Evolutionary conservation across 2,113 vertebrate species (phyloP).

Genomic region (Daboia siamensis): DNA sequence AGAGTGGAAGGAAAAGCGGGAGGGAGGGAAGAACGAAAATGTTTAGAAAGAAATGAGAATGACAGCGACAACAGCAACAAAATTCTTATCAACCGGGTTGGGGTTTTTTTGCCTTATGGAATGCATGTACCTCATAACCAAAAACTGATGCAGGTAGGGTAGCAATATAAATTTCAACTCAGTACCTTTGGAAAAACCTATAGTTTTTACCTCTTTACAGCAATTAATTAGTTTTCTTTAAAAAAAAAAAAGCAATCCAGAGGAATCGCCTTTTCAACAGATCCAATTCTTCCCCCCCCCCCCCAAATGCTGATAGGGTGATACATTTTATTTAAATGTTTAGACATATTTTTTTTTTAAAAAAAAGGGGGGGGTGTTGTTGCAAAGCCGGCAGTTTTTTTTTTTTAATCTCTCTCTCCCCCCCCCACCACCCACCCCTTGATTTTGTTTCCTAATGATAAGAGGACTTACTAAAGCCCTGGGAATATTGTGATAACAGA

Average conservation of each 20-base stretch:
- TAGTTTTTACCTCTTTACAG: neutral
- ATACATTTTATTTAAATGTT: neutral
- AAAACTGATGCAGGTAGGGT: constrained; percentile 21
- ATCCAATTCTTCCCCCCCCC: neutral
- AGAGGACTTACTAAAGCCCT: neutral
- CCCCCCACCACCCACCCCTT: too few relatives aligned
- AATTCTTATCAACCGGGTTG: constrained; percentile 38
- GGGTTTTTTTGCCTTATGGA: constrained; percentile 47
- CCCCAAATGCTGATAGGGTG: neutral
- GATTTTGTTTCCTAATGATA: neutral
- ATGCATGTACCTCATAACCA: constrained; percentile 25
- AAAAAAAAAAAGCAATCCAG: neutral
- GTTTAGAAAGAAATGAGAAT: constrained; percentile 31
- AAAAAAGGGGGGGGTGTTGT: neutral
- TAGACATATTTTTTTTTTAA: neutral
- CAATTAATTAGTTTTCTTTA: neutral
- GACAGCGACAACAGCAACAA: constrained; percentile 11
- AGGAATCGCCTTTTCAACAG: neutral
- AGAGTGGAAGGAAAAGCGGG: neutral
- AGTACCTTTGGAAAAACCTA: neutral
- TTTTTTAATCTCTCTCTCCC: neutral
- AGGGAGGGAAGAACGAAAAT: constrained; percentile 22
- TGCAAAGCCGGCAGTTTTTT: neutral
- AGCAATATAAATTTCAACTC: neutral
- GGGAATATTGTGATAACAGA: neutral